Percentiles rank a stretch among this genome's conserved stretches.
These are phyloP conservation scores for Noturus placidus DNA, from an alignment of 2,113 vertebrate genomes.

Conservation along the genomic window DNA sequence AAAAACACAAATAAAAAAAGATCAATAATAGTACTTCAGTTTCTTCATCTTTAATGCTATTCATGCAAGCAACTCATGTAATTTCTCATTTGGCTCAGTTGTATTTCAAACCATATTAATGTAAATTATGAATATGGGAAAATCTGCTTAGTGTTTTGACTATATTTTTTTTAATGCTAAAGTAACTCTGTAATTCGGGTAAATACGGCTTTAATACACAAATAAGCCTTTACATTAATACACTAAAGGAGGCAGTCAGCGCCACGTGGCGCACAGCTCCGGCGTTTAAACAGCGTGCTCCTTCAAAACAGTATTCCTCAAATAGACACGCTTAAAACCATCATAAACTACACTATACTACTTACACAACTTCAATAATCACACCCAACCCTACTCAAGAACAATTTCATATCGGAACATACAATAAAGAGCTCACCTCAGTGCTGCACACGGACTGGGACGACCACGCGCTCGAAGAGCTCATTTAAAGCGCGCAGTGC, in stretches of 20 bases:
- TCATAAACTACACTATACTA: background rate
- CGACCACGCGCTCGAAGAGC: accelerated
- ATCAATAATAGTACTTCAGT: too few relatives aligned
- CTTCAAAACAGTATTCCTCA: background rate
- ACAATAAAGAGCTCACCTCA: background rate
- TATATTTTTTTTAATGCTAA: background rate
- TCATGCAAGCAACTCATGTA: background rate
- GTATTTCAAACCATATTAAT: background rate
- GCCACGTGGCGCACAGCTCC: background rate
- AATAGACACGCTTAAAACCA: background rate
- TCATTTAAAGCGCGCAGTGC: background rate
- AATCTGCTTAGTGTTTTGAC: too few relatives aligned
- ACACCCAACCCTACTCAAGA: background rate
- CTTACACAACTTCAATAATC: background rate
- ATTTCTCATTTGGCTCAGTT: background rate
- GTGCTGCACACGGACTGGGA: background rate
- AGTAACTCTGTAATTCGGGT: background rate
- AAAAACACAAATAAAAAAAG: too few relatives aligned
- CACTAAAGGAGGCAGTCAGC: too few relatives aligned
- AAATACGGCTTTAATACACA: background rate
- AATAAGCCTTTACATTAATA: background rate
- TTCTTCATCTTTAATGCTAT: too few relatives aligned
- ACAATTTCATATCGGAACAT: background rate
- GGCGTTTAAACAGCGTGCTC: background rate
- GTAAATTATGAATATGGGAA: background rate